A percentile compares a stretch with the other conserved stretches of the same genome.
These are phyloP conservation scores for Cochlearius cochlearius DNA, from an alignment of 2,113 vertebrate genomes.

Conservation along the genomic window DNA sequence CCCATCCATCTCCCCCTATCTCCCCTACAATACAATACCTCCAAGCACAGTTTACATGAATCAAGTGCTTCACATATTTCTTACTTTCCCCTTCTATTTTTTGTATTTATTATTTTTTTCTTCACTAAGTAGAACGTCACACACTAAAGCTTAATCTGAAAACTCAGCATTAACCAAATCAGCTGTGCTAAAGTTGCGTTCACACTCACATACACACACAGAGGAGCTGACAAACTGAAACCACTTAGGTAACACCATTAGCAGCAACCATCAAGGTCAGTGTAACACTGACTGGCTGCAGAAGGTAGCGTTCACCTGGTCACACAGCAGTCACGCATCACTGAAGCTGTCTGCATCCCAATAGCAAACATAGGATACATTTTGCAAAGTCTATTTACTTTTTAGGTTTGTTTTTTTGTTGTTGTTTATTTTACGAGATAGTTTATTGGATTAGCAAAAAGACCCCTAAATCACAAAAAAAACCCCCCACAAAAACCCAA, in stretches of 20 bases:
- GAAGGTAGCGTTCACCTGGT: not conserved
- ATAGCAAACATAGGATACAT: not conserved
- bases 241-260: not conserved
- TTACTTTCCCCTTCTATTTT: not conserved
- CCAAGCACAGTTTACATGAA: not conserved
- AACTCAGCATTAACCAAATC: not conserved
- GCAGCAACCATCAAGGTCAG: not conserved
- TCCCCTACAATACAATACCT: not conserved
- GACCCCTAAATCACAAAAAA: not conserved
- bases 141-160: not conserved
- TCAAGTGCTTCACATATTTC: not conserved
- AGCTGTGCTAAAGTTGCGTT: not conserved
- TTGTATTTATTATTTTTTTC: not conserved
- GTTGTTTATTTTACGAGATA: not conserved
- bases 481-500: not conserved
- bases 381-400: not conserved
- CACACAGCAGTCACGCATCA: not conserved
- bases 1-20: not conserved
- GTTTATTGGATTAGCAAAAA: not conserved
- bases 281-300: not conserved
- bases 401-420: not conserved
- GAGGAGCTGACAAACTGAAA: not conserved
- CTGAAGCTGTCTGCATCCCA: not conserved
- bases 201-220: not conserved
- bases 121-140: not conserved